Conservation (phyloP, 1,140 invertebrate species). For the Platorchestia sp. region DNA sequence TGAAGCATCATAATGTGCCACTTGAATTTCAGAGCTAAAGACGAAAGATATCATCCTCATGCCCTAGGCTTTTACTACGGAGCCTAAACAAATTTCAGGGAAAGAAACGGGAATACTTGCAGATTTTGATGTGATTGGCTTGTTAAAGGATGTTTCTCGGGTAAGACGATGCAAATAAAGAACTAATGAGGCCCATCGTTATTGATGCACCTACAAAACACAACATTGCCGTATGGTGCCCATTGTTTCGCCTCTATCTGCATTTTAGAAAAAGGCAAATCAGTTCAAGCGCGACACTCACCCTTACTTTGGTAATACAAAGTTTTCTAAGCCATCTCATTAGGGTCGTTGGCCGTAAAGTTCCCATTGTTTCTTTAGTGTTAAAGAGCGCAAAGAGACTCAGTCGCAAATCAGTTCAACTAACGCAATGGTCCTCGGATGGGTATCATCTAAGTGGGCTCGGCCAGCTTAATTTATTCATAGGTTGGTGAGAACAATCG, state of each 20-base stretch:
- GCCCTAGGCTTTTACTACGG: not conserved
- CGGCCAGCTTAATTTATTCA: constrained; percentile 27
- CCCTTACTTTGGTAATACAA: constrained; percentile 13
- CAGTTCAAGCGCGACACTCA: not conserved
- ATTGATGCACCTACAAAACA: not conserved
- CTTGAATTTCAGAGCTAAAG: not conserved
- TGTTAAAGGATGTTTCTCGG: not conserved
- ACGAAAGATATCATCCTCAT: not conserved
- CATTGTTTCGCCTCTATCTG: constrained; percentile 33
- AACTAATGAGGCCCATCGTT: not conserved
- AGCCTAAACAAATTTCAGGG: not conserved
- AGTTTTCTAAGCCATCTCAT: constrained; percentile 46
- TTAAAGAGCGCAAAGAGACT: constrained; percentile 14
- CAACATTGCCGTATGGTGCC: not conserved
- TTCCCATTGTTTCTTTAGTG: constrained; percentile 35
- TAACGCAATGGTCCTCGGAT: not conserved
- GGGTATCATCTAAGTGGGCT: constrained; percentile 39
- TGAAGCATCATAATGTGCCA: not conserved
- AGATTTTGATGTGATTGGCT: not conserved
- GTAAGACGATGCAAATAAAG: not conserved
- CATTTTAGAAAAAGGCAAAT: not conserved
- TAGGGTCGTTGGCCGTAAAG: constrained; percentile 39
- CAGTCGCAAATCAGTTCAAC: constrained; percentile 45
- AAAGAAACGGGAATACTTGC: not conserved
- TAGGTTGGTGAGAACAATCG: constrained; percentile 53